Percentiles rank a stretch among this genome's conserved stretches.
Conservation (phyloP, 92 coral and sea anemone genomes). For the Scolanthus callimorphus region DNA sequence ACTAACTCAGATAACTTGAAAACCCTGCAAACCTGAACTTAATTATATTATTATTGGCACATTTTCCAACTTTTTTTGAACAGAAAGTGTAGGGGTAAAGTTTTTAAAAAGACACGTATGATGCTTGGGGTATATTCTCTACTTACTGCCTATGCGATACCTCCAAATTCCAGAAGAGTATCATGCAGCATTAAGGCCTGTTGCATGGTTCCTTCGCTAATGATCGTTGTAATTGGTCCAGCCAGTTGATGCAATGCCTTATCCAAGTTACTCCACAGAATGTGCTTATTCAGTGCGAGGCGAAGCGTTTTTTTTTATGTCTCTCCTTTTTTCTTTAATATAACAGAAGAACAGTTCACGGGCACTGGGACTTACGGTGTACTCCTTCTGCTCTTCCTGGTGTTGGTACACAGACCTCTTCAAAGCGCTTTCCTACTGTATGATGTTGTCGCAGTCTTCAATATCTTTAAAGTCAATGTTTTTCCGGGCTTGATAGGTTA, state of each 20-base stretch:
- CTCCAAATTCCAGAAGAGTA: neutral
- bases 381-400: conserved; percentile 27
- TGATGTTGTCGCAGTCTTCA: too few species aligned
- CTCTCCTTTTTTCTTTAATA: conserved; percentile 32
- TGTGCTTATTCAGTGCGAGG: conserved; percentile 30
- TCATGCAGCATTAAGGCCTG: neutral
- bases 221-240: conserved; percentile 30
- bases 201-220: conserved; percentile 22
- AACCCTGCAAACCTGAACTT: too few species aligned
- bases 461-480: too few species aligned
- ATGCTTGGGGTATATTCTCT: too few species aligned
- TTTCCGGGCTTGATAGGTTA: too few species aligned
- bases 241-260: conserved; percentile 30
- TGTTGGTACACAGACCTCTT: conserved; percentile 36
- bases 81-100: too few species aligned
- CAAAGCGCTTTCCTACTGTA: conserved; percentile 18
- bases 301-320: conserved; percentile 30
- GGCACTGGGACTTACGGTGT: conserved; percentile 26
- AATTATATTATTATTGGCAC: too few species aligned
- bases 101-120: too few species aligned
- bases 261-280: conserved; percentile 36
- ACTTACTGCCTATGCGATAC: conserved; percentile 1
- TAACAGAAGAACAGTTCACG: conserved; percentile 29
- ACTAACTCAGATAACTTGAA: too few species aligned
- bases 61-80: too few species aligned